Base-by-base conservation (phyloP, 2,797 vertebrate genomes). In the Clarias laeviceps region DNA sequence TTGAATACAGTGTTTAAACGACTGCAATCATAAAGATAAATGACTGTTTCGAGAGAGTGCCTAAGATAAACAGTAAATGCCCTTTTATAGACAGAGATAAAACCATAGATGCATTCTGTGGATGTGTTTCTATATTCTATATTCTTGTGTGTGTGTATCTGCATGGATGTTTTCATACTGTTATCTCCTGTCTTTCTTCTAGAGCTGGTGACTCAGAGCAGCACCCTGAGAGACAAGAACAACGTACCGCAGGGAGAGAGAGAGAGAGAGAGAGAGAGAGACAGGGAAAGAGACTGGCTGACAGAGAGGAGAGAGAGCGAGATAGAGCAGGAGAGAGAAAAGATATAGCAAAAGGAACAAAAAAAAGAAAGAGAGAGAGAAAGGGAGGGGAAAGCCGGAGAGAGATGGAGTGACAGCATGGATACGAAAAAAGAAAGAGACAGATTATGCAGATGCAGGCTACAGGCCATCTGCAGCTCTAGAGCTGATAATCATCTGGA, bases 171-270 rank as follows among this genome's bases (percentile, higher is more conserved):
- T 84, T 87, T 85, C 70, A 87, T 80, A 83, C 82, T 88, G 85
- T 87, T 85, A 85, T 88, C 86, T 87, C 83, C 82, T 83, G 88
- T 89, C 80, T 86, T 85, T 82, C 84, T 89, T 68, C 73, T 59
- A 32, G 77, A 82, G 83, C 65, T 82, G 81, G 86, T 88, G 89
- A 89, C 85, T 89, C 88, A 90, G 85, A 86, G 84, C 85, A 87
- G 85, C 69, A 62, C 83, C 87, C 85, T 77, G 73, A 83, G 82
- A 83, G 77, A 85, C 68, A 84, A n/a, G 56, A 78, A 84, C 70
- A 59, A 50, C 68, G 27, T 65, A 62, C 32, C 57, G 32, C 74
- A 84, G 73, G 70, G 84, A 86, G 24, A 84, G 32, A 73, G 54
- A 79, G 62, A 79, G 79, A 24, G 59, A 57, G 84, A 86, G 24